Conservation (phyloP, 2,113 vertebrate species). For the Ginglymostoma cirratum region DNA sequence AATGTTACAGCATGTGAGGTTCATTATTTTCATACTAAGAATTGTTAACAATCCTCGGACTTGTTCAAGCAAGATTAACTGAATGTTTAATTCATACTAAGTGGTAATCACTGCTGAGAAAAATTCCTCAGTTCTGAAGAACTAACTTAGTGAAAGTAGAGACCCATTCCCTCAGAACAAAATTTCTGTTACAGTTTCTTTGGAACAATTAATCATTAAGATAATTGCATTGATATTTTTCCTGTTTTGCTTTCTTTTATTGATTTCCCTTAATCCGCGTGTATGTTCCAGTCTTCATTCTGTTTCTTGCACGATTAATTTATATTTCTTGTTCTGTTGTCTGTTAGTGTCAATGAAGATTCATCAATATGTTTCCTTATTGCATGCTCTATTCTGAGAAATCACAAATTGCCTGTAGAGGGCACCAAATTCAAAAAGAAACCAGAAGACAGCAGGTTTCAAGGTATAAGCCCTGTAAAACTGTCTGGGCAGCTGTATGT, state of each 20-base stretch:
- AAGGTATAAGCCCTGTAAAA: background rate
- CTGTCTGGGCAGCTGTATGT: background rate
- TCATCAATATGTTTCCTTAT: background rate
- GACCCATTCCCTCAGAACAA: background rate
- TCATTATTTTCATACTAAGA: background rate
- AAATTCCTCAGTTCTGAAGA: background rate
- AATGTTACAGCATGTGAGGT: background rate
- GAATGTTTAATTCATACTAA: background rate
- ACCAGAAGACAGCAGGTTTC: background rate
- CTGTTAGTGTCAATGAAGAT: background rate
- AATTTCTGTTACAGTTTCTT: background rate
- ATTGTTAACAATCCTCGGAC: background rate
- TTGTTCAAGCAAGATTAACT: background rate
- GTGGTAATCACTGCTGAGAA: background rate
- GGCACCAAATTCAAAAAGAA: background rate
- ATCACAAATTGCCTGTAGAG: background rate
- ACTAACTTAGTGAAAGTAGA: background rate
- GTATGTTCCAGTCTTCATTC: background rate
- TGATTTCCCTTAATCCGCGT: background rate
- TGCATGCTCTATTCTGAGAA: background rate
- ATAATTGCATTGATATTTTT: background rate
- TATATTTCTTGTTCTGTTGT: background rate
- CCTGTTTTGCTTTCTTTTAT: background rate
- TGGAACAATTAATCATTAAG: background rate
- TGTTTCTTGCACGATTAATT: background rate